Conservation (phyloP, 2,888 invertebrate species). For the Trissolcus japonicus region DNA sequence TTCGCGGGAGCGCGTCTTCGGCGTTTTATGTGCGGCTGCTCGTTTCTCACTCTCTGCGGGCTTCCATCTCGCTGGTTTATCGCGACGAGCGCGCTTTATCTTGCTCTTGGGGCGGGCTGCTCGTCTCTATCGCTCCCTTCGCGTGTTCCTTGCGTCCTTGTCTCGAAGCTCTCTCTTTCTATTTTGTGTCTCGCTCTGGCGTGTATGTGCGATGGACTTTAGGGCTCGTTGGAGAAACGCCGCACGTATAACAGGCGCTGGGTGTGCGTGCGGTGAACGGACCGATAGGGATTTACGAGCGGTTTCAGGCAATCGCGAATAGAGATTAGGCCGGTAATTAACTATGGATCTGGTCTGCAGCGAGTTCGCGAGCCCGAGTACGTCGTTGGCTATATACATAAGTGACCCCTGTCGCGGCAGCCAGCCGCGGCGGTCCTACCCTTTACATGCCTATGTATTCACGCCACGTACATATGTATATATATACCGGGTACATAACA, state of each 20-base stretch:
- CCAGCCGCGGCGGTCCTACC: conserved; percentile 68
- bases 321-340: conserved; percentile 76
- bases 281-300: conserved; percentile 76
- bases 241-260: conserved; percentile 52
- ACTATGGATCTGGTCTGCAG: conserved; percentile 75
- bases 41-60: conserved; percentile 26
- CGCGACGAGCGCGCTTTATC: conserved; percentile 39
- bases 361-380: conserved; percentile 65
- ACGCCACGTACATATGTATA: conserved; percentile 27
- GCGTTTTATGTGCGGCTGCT: conserved; percentile 28
- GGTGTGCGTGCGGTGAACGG: conserved; percentile 69
- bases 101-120: conserved; percentile 25
- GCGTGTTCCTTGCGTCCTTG: conserved; percentile 26
- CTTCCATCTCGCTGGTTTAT: conserved; percentile 57
- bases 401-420: conserved; percentile 71
- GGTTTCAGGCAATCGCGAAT: conserved; percentile 76
- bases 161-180: background rate
- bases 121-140: conserved; percentile 45
- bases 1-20: conserved; percentile 41
- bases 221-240: conserved; percentile 58
- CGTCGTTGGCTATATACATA: conserved; percentile 62
- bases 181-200: background rate
- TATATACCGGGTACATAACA: conserved; percentile 13
- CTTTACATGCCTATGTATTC: conserved; percentile 65
- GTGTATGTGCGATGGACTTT: conserved; percentile 46